Evolutionary conservation across 2,888 invertebrate genomes (phyloP).

Genomic region (Listrodromus nycthemerus): DNA sequence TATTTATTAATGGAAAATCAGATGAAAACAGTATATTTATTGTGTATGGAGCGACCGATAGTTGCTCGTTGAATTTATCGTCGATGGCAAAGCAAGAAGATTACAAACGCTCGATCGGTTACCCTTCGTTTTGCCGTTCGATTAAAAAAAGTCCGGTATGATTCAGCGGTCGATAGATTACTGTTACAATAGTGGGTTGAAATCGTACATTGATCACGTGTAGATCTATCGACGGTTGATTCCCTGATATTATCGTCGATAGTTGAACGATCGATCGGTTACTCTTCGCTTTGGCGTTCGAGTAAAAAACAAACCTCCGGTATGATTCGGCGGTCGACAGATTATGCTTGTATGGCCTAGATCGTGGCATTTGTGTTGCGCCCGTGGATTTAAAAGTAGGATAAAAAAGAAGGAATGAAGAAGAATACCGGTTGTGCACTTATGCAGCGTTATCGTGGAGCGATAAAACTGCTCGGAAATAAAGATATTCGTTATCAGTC

Average conservation of each 20-base stretch:
- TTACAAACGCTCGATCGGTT: neutral
- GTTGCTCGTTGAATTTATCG: neutral
- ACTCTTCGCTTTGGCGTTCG: neutral
- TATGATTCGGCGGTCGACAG: slow-evolving; percentile 26
- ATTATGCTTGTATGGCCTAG: slow-evolving; percentile 26
- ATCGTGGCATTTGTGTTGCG: slow-evolving; percentile 48
- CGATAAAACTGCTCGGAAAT: slow-evolving; percentile 62
- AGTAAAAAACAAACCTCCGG: slow-evolving; percentile 27
- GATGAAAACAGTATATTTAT: neutral
- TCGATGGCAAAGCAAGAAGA: neutral
- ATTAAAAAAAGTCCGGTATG: slow-evolving; percentile 22
- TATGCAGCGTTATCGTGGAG: slow-evolving; percentile 56
- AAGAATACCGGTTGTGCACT: slow-evolving; percentile 62
- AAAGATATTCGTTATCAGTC: slow-evolving; percentile 77
- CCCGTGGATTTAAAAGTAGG: slow-evolving; percentile 25
- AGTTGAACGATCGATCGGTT: neutral
- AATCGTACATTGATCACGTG: neutral
- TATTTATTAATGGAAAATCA: too few species aligned
- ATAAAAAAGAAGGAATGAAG: slow-evolving; percentile 9
- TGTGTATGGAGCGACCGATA: neutral
- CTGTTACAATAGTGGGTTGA: neutral
- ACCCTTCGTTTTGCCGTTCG: neutral
- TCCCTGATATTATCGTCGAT: neutral
- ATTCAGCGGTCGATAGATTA: slow-evolving; percentile 32
- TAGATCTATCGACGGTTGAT: neutral